phyloP scores from a whole-genome alignment of 1,140 invertebrate genomes.

The Rhopalosiphum padi region DNA sequence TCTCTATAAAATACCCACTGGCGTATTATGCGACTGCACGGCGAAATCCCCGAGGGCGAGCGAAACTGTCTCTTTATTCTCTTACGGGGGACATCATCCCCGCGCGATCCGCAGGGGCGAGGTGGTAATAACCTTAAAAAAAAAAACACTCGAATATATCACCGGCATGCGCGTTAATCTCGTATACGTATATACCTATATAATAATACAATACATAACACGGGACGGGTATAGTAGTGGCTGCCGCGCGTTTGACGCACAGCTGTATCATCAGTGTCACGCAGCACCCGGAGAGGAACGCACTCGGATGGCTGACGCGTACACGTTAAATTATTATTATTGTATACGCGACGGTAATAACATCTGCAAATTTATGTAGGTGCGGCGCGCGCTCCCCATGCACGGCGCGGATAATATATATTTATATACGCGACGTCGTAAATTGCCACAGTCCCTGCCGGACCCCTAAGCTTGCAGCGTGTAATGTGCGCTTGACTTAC shows the following conservation, averaged over 20 bases:
- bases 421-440: not conserved
- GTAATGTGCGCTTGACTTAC: not conserved
- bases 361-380: not conserved
- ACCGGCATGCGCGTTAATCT: too few species aligned
- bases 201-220: too few species aligned
- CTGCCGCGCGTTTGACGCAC: too few species aligned
- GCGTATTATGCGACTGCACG: not conserved
- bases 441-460: not conserved
- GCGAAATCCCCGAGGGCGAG: not conserved
- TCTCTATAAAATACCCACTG: not conserved
- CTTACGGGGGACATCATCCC: not conserved
- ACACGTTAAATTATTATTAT: not conserved
- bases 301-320: not conserved
- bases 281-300: too few species aligned
- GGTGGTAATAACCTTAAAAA: constrained; percentile 17
- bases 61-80: not conserved
- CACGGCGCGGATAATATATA: not conserved
- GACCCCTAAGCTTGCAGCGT: too few species aligned
- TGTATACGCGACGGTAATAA: not conserved
- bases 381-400: not conserved
- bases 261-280: not conserved
- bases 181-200: too few species aligned
- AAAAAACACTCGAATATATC: not conserved
- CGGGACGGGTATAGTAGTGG: not conserved
- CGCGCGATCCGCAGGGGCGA: not conserved